Percentiles rank a stretch among this genome's conserved stretches.
These are phyloP conservation scores for Sylvilagus floridanus DNA, from an alignment of 2,797 vertebrate species.

Conservation along the genomic window DNA sequence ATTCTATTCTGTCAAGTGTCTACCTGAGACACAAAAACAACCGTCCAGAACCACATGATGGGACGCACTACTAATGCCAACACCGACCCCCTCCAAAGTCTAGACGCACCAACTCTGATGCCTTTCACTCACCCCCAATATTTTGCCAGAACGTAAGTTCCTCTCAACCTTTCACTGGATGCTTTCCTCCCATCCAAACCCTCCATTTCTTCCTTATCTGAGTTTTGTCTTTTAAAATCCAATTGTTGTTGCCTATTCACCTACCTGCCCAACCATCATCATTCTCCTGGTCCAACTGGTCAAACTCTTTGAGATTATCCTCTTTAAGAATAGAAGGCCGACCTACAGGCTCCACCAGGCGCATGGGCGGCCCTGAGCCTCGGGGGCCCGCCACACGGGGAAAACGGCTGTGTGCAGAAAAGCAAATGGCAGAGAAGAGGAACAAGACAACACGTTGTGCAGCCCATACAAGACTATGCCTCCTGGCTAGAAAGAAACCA, in stretches of 20 bases:
- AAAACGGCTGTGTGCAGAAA: constrained; percentile 88
- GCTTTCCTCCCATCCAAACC: background rate
- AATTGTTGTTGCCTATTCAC: background rate
- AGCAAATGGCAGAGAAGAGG: background rate
- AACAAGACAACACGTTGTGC: background rate
- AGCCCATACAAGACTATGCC: background rate
- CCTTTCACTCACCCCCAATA: background rate
- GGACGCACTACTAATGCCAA: background rate
- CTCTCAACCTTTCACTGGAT: background rate
- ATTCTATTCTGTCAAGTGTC: background rate
- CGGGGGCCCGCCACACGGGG: constrained; percentile 90
- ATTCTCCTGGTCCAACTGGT: constrained; percentile 94
- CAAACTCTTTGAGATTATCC: constrained; percentile 95
- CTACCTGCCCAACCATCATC: constrained; percentile 97
- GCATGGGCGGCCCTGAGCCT: constrained; percentile 87
- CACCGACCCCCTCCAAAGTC: background rate
- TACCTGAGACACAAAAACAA: background rate
- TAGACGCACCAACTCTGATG: background rate
- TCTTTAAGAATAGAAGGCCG: constrained; percentile 97
- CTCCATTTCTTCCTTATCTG: background rate
- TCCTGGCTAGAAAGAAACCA: constrained; percentile 36
- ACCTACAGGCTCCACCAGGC: constrained; percentile 91
- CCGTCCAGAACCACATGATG: accelerated
- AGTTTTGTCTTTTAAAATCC: constrained; percentile 3
- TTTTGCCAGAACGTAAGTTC: background rate